Conservation (phyloP, 2,888 invertebrate genomes). For the Protodeltote pygarga region DNA sequence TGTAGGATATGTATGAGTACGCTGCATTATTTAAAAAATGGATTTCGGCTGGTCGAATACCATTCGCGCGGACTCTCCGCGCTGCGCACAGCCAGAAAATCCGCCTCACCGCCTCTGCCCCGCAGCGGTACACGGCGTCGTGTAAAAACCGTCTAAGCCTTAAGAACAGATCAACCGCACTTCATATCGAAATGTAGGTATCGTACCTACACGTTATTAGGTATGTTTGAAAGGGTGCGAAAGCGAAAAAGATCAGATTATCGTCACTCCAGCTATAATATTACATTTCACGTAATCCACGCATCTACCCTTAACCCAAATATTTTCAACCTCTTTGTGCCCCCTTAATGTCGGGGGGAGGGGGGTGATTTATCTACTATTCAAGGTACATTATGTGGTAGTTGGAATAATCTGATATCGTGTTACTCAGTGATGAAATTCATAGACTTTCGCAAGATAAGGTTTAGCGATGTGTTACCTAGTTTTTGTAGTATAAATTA, state of each 20-base stretch:
- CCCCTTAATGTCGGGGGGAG: conserved; percentile 57
- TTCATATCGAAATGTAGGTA: conserved; percentile 6
- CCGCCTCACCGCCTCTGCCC: too few species aligned
- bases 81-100: too few species aligned
- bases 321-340: conserved; percentile 58
- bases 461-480: too few species aligned
- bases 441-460: conserved; percentile 34
- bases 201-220: conserved; percentile 7
- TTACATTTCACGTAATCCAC: conserved; percentile 46
- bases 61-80: too few species aligned
- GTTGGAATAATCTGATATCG: conserved; percentile 63
- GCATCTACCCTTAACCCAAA: conserved; percentile 57
- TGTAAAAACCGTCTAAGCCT: conserved; percentile 18
- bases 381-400: conserved; percentile 64
- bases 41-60: too few species aligned
- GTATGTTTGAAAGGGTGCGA: conserved; percentile 37
- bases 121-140: too few species aligned
- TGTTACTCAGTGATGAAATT: conserved; percentile 47
- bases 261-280: conserved; percentile 41
- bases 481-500: too few species aligned
- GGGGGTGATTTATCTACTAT: conserved; percentile 69
- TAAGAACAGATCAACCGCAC: conserved; percentile 21
- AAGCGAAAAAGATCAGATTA: conserved; percentile 41
- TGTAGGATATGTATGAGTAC: too few species aligned
- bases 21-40: too few species aligned